Conservation (phyloP, 2,888 invertebrate species). For the Lithophane ornitopus region DNA sequence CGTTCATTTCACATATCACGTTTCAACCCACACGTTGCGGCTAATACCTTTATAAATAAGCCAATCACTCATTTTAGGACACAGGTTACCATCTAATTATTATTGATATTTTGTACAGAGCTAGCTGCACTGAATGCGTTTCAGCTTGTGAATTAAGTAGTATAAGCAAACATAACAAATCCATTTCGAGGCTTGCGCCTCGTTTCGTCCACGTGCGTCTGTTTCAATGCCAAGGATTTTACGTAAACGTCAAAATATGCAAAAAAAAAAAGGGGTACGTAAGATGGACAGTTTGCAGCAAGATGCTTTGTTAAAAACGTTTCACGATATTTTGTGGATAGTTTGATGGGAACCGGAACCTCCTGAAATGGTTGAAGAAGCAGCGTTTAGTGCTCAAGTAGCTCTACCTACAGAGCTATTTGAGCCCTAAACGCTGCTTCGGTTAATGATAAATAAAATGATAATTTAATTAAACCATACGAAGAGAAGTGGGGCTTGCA, state of each 20-base stretch:
- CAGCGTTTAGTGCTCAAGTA: no score
- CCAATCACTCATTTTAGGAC: constrained; percentile 40
- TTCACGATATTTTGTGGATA: not conserved
- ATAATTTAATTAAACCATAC: no score
- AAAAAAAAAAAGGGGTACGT: constrained; percentile 16
- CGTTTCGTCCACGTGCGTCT: constrained; percentile 31
- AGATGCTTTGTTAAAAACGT: not conserved
- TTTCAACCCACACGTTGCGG: constrained; percentile 50
- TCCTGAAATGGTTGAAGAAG: not conserved
- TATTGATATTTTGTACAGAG: constrained; percentile 1
- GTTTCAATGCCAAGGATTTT: constrained; percentile 50
- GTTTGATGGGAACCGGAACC: not conserved
- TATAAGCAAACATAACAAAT: constrained; percentile 19
- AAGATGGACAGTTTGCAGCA: not conserved
- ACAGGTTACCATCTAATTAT: constrained; percentile 24
- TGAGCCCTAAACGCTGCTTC: not conserved
- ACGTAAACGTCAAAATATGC: constrained; percentile 15
- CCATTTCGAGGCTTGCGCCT: constrained; percentile 21
- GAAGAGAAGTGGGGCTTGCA: no score
- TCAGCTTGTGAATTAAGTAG: not conserved
- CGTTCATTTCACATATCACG: constrained; percentile 54
- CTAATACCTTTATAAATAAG: constrained; percentile 33
- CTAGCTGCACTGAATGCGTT: not conserved
- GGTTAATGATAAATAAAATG: not conserved
- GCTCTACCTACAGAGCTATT: not conserved